These are phyloP conservation scores for Cynopterus sphinx DNA, from an alignment of 2,797 vertebrate genomes.

Conservation along the genomic window DNA sequence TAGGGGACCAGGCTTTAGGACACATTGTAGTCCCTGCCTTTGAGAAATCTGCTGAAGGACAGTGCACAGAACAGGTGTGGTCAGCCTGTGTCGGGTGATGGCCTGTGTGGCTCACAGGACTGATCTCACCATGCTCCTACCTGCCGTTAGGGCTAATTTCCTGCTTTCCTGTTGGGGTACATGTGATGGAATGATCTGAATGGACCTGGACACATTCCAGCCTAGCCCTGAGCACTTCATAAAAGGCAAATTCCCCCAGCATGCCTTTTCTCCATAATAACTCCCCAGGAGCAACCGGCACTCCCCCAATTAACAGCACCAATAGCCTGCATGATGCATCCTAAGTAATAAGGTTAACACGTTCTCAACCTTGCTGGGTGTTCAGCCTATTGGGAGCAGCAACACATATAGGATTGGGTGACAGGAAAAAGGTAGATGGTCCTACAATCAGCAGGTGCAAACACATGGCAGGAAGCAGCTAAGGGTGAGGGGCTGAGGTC, in stretches of 20 bases:
- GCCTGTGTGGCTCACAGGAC: background rate
- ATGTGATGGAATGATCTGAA: background rate
- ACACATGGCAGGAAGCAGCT: background rate
- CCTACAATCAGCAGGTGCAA: background rate
- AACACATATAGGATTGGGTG: background rate
- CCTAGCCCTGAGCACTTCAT: background rate
- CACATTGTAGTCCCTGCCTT: background rate
- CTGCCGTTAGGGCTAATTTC: background rate
- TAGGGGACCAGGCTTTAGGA: background rate
- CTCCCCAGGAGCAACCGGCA: background rate
- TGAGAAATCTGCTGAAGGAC: background rate
- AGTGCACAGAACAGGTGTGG: background rate
- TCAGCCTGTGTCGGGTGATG: background rate
- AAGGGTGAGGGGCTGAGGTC: background rate
- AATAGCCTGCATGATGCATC: background rate
- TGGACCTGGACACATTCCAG: background rate
- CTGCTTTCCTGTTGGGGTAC: background rate
- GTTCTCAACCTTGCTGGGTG: background rate
- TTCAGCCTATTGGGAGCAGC: background rate
- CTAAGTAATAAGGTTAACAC: background rate
- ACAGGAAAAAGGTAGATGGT: background rate
- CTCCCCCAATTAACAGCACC: accelerated
- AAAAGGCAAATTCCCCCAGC: background rate
- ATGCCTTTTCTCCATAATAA: background rate
- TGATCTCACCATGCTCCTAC: too few species aligned